A percentile compares a stretch with the other conserved stretches of the same genome.
phyloP scores from a whole-genome alignment of 2,113 vertebrate genomes.

The Micromys minutus region DNA sequence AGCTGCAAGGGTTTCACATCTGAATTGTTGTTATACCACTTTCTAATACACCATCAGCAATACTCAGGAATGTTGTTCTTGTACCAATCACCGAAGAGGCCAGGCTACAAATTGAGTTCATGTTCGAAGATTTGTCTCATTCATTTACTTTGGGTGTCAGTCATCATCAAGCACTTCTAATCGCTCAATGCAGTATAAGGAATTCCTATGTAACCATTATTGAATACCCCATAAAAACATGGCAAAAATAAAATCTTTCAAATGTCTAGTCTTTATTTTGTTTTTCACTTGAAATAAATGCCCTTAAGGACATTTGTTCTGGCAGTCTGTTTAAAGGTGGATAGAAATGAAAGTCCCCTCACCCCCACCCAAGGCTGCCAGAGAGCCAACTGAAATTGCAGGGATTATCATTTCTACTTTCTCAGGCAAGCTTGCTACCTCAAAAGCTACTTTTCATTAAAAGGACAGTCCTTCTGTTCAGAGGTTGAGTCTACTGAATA shows the following conservation, averaged over 20 bases:
- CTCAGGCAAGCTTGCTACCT: constrained; percentile 73
- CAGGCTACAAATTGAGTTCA: constrained; percentile 34
- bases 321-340: constrained; percentile 79
- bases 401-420: constrained; percentile 70
- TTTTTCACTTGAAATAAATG: constrained; percentile 55
- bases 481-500: constrained; percentile 44
- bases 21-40: constrained; percentile 40
- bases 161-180: constrained; percentile 63
- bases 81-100: neutral
- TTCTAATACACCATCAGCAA: neutral
- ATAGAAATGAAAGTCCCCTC: constrained; percentile 57
- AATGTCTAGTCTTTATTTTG: constrained; percentile 71
- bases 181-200: constrained; percentile 28
- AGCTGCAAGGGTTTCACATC: constrained; percentile 22
- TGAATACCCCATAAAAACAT: neutral
- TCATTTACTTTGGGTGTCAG: constrained; percentile 68
- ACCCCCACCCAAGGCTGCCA: constrained; percentile 62
- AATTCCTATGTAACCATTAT: constrained; percentile 74
- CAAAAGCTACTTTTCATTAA: constrained; percentile 67
- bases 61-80: neutral
- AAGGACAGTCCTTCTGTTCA: neutral
- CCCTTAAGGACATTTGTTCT: constrained; percentile 74
- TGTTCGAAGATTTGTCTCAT: constrained; percentile 51
- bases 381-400: constrained; percentile 80
- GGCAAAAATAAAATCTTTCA: constrained; percentile 73